phyloP scores from a whole-genome alignment of 2,113 vertebrate species.

The Anser brachyrhynchus region DNA sequence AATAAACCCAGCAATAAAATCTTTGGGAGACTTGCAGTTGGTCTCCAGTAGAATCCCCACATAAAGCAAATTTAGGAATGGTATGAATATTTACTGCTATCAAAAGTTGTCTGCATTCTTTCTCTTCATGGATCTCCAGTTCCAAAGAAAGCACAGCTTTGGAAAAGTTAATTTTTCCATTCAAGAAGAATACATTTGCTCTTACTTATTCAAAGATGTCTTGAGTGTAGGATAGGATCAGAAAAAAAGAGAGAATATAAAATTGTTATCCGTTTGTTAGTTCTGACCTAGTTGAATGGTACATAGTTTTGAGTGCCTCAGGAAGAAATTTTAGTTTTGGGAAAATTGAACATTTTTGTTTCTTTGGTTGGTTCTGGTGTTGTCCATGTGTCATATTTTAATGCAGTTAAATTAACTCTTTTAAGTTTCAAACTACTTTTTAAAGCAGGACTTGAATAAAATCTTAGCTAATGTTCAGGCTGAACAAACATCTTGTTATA shows the following conservation, averaged over 20 bases:
- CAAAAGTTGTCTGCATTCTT: neutral
- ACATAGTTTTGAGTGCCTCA: neutral
- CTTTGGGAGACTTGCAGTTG: neutral
- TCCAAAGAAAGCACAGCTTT: neutral
- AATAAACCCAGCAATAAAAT: neutral
- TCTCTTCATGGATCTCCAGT: neutral
- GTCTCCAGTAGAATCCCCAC: neutral
- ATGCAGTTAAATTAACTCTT: neutral
- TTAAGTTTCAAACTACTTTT: neutral
- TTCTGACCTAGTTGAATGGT: neutral
- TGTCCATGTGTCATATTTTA: neutral
- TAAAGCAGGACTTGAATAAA: neutral
- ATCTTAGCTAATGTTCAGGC: neutral
- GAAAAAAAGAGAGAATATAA: neutral
- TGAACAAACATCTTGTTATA: neutral
- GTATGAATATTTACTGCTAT: neutral
- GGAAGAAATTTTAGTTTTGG: neutral
- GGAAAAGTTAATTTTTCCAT: neutral
- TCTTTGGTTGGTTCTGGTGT: neutral
- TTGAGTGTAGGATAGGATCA: neutral
- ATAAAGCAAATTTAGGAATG: neutral
- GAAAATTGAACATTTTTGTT: neutral
- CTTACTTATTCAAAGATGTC: neutral
- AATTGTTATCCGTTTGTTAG: neutral
- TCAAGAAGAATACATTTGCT: neutral